phyloP scores from a whole-genome alignment of 2,113 vertebrate genomes.

The Antechinus stuartii region DNA sequence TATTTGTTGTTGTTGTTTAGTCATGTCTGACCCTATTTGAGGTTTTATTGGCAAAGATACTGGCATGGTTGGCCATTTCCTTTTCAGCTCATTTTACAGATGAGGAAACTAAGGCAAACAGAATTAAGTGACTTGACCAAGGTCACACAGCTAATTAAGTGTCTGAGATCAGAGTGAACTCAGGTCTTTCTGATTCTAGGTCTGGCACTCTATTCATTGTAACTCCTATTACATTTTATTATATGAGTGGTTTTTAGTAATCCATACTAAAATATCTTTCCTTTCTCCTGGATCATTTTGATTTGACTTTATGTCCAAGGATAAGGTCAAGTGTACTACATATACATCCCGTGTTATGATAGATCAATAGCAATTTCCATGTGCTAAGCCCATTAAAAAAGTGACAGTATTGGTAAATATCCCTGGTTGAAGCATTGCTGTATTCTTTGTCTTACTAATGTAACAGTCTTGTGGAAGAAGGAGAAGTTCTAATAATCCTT shows the following conservation, averaged over 20 bases:
- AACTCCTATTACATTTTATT: not conserved
- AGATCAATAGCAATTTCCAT: not conserved
- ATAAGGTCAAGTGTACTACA: not conserved
- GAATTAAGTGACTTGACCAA: not conserved
- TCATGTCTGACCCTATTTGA: not conserved
- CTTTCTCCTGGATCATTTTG: not conserved
- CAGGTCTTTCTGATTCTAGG: not conserved
- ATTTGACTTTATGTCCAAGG: constrained; percentile 17
- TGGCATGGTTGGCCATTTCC: not conserved
- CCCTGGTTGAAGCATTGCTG: not conserved
- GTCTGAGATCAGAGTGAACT: not conserved
- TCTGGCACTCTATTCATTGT: not conserved
- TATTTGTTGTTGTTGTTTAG: not conserved
- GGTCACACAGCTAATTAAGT: constrained; percentile 7
- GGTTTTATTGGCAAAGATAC: not conserved
- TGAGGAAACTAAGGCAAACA: not conserved
- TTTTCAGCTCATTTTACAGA: not conserved
- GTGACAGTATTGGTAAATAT: too few species aligned
- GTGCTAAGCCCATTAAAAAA: not conserved
- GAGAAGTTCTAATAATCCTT: not conserved
- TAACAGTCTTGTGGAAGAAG: not conserved
- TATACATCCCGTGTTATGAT: not conserved
- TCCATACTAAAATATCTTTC: not conserved
- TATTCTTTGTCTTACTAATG: not conserved
- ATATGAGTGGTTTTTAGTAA: not conserved